Evolutionary conservation across 2,113 vertebrate genomes (phyloP), one percentile per base, ranked within the genome.

Genomic region (Cinclus mexicanus): DNA sequence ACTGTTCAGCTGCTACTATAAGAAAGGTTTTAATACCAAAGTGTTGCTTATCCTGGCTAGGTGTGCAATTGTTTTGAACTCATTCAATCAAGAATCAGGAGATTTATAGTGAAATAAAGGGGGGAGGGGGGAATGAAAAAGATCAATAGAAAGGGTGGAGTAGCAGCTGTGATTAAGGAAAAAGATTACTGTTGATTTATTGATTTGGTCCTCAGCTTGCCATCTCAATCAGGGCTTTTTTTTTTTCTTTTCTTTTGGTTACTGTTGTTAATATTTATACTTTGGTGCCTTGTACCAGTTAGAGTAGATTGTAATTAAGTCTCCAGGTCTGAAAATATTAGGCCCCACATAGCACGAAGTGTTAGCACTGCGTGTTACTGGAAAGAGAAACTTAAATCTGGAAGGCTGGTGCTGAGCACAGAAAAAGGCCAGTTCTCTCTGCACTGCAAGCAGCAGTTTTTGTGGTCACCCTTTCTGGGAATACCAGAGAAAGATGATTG

Each of bases 181-280:
- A 64, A 91, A 84, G 79, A 88, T 96, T 95, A 77, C 96, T 74
- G 83, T 79, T 96, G 77, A 92, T 91, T 94, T 96, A 77, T 95
- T 81, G 79, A 78, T 92, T 95, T 2, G 0, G 67, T 76, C 57
- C 87, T 96, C 42, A 72, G 55, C 76, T 93, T 81, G 56, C 88
- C 67, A 46, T 91, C 94, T 95, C 90, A 93, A 80, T 95, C 93
- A 72, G 33, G 39, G 24, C 4, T 15, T 33, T 89, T 50, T 52
- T 63, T 67, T 37, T 37, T 37, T 41, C n/a, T 26, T 53, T 55
- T 56, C 44, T 55, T 65, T 83, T 41, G 5, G 29, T 71, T 93
- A 60, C 74, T 93, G 39, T 74, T 89, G 74, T 72, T 95, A 79
- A 93, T 94, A 91, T 94, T 96, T 90, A 74, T 91, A 64, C 68